A percentile compares a stretch with the other conserved stretches of the same genome.
Conservation (phyloP, 2,113 vertebrate genomes). For the Megaceryle torquata region DNA sequence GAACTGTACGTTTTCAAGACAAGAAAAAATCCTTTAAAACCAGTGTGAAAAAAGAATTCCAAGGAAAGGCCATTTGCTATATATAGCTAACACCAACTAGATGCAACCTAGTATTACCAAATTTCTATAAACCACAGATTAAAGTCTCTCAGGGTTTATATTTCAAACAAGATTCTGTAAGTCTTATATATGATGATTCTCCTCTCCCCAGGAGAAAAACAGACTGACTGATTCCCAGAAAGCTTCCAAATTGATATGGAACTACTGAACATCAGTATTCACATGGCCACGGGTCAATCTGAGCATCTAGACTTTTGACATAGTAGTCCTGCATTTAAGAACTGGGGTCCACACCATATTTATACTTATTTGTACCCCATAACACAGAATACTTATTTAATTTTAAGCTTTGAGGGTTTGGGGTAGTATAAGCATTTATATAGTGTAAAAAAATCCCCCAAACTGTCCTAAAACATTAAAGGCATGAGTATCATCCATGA, state of each 20-base stretch:
- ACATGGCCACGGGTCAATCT: neutral
- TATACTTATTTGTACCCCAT: neutral
- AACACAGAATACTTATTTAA: neutral
- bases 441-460: neutral
- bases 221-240: neutral
- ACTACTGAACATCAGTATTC: neutral
- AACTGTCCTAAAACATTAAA: neutral
- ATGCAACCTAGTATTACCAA: neutral
- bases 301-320: neutral
- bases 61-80: neutral
- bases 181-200: neutral
- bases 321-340: neutral
- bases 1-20: conserved; percentile 37
- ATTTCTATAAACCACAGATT: neutral
- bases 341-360: neutral
- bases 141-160: neutral
- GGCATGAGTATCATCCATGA: neutral
- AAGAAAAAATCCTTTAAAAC: neutral
- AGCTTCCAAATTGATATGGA: neutral
- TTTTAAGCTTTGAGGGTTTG: neutral
- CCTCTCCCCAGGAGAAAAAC: neutral
- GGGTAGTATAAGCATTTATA: neutral
- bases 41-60: conserved; percentile 10
- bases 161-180: neutral
- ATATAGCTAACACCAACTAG: neutral